Evolutionary conservation across 2,888 invertebrate species (phyloP).

Genomic region (Silvanus unidentatus): DNA sequence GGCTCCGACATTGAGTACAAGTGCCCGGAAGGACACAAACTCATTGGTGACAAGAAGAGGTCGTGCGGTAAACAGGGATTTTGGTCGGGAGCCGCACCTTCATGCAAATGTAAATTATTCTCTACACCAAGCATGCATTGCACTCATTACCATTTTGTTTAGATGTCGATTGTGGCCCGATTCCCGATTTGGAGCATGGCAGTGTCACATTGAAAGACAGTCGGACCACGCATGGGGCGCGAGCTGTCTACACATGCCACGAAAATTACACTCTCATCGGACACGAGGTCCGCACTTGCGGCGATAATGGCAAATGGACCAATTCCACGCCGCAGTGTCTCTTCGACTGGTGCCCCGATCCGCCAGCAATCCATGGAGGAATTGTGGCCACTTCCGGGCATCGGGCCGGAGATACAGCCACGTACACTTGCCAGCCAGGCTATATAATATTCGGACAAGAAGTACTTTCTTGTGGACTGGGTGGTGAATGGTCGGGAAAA

Average conservation of each 20-base stretch:
- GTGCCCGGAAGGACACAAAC: conserved; percentile 78
- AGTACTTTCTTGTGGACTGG: conserved; percentile 77
- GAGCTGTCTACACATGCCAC: conserved; percentile 70
- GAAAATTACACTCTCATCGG: conserved; percentile 83
- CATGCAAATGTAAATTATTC: conserved; percentile 73
- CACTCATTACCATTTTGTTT: conserved; percentile 12
- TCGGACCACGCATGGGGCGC: conserved; percentile 73
- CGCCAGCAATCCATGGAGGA: conserved; percentile 72
- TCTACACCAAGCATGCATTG: no score
- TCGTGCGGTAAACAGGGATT: conserved; percentile 70
- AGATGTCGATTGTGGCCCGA: conserved; percentile 77
- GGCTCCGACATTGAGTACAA: conserved; percentile 66
- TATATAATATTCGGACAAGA: conserved; percentile 78
- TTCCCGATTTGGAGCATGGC: conserved; percentile 68
- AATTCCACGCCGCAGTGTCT: conserved; percentile 74
- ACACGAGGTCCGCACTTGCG: conserved; percentile 63
- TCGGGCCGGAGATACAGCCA: conserved; percentile 73
- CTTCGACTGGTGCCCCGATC: conserved; percentile 84
- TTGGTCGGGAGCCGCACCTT: conserved; percentile 77
- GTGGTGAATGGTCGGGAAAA: conserved; percentile 77
- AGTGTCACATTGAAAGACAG: conserved; percentile 59
- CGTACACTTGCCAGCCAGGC: conserved; percentile 75
- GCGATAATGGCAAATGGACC: conserved; percentile 69
- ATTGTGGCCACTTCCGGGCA: conserved; percentile 64
- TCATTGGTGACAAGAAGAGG: conserved; percentile 64